Evolutionary conservation across 2,888 invertebrate genomes (phyloP).

Genomic region (Agrilus mali): DNA sequence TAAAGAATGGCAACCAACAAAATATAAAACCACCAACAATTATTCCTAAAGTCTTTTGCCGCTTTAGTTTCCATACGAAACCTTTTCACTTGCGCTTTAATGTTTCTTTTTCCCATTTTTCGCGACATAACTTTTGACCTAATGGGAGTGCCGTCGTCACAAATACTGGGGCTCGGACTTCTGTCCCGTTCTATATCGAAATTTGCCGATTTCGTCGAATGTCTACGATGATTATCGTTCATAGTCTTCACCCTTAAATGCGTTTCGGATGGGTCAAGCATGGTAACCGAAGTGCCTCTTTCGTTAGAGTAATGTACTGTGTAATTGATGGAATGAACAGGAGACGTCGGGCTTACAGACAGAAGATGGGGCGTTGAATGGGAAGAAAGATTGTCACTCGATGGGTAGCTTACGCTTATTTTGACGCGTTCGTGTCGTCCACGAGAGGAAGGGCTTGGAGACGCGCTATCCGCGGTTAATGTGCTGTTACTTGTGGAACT

Average conservation of each 20-base stretch:
- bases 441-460: slow-evolving; percentile 47
- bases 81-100: slow-evolving; percentile 73
- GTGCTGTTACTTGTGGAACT: slow-evolving; percentile 59
- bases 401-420: slow-evolving; percentile 76
- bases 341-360: slow-evolving; percentile 31
- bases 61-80: slow-evolving; percentile 95
- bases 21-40: slow-evolving; percentile 94
- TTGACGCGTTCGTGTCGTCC: slow-evolving; percentile 66
- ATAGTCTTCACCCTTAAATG: slow-evolving; percentile 41
- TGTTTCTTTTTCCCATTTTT: slow-evolving; percentile 77
- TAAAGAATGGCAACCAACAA: slow-evolving; percentile 97
- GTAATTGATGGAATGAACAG: slow-evolving; percentile 36
- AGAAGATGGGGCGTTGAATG: slow-evolving; percentile 25
- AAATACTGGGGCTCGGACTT: slow-evolving; percentile 35
- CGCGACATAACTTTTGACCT: slow-evolving; percentile 39
- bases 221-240: slow-evolving; percentile 23
- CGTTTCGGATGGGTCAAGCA: slow-evolving; percentile 38
- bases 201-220: slow-evolving; percentile 40
- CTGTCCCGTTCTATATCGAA: slow-evolving; percentile 34
- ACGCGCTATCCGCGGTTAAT: slow-evolving; percentile 51
- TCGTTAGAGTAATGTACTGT: slow-evolving; percentile 62
- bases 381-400: slow-evolving; percentile 49
- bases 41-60: slow-evolving; percentile 89
- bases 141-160: slow-evolving; percentile 21
- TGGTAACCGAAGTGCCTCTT: slow-evolving; percentile 43